phyloP scores from a whole-genome alignment of 2,797 vertebrate genomes.

The Oreonectes daqikongensis region DNA sequence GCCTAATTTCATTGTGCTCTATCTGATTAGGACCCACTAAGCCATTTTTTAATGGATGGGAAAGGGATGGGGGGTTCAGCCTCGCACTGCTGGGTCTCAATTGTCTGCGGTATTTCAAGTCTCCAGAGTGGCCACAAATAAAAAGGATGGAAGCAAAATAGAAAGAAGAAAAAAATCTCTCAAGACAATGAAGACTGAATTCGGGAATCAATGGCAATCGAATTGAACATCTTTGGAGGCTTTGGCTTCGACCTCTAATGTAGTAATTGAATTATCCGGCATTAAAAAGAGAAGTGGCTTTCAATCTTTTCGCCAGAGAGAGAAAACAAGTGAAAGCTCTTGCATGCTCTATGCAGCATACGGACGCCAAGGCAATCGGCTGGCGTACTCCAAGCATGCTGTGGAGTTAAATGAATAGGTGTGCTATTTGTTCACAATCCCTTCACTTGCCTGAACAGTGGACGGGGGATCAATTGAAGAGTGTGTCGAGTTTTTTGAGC shows the following conservation, averaged over 20 bases:
- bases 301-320: conserved; percentile 26
- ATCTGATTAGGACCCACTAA: conserved; percentile 53
- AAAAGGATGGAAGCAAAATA: conserved; percentile 61
- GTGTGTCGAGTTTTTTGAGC: conserved; percentile 21
- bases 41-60: conserved; percentile 27
- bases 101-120: conserved; percentile 37
- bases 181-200: conserved; percentile 59
- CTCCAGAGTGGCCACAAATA: conserved; percentile 62
- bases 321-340: background rate
- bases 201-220: conserved; percentile 68
- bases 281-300: conserved; percentile 39
- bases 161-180: conserved; percentile 10
- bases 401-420: background rate
- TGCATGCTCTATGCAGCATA: background rate
- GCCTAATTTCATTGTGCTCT: conserved; percentile 38
- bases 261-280: conserved; percentile 60
- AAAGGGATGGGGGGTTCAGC: background rate
- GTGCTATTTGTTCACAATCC: conserved; percentile 14
- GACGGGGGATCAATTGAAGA: conserved; percentile 8
- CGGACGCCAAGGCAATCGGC: conserved; percentile 8
- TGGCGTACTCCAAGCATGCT: conserved; percentile 6
- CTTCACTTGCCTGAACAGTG: conserved; percentile 9
- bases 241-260: conserved; percentile 41
- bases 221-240: conserved; percentile 58
- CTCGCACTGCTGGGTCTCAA: conserved; percentile 17